A percentile compares a stretch with the other conserved stretches of the same genome.
These are phyloP conservation scores for Lysandra bellargus DNA, from an alignment of 2,888 invertebrate genomes.

Conservation along the genomic window DNA sequence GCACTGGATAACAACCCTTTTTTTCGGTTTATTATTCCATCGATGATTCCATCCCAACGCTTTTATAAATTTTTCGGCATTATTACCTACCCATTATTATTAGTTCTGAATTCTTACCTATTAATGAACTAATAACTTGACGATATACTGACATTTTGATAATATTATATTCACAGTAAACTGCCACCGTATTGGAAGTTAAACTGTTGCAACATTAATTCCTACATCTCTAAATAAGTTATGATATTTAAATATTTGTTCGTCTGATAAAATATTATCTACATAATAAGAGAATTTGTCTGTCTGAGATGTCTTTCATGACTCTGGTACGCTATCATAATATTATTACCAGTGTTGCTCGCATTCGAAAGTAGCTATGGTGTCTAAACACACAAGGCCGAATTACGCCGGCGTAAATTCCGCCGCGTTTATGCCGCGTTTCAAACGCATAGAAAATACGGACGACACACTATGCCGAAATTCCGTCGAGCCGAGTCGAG, in stretches of 20 bases:
- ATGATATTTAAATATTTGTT: conserved; percentile 10
- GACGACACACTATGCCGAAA: too few relatives aligned
- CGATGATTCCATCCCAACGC: too few relatives aligned
- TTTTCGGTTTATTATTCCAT: too few relatives aligned
- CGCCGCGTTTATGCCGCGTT: too few relatives aligned
- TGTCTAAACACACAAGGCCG: too few relatives aligned
- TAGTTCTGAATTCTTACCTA: conserved; percentile 29
- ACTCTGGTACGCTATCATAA: too few relatives aligned
- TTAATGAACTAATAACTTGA: conserved; percentile 23
- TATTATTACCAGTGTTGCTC: too few relatives aligned
- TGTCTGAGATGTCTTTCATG: neutral
- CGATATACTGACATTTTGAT: conserved; percentile 17
- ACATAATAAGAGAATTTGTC: neutral
- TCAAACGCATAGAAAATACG: too few relatives aligned
- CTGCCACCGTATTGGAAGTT: neutral
- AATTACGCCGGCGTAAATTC: too few relatives aligned
- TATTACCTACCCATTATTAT: neutral
- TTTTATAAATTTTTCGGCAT: neutral
- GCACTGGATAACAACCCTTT: too few relatives aligned
- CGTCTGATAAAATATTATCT: neutral
- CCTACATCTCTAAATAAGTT: conserved; percentile 1
- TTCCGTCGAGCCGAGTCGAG: too few relatives aligned
- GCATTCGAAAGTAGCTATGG: too few relatives aligned
- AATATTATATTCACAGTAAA: neutral
- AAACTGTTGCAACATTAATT: neutral